phyloP scores from a whole-genome alignment of 2,113 vertebrate genomes.

The Lagopus leucura region DNA sequence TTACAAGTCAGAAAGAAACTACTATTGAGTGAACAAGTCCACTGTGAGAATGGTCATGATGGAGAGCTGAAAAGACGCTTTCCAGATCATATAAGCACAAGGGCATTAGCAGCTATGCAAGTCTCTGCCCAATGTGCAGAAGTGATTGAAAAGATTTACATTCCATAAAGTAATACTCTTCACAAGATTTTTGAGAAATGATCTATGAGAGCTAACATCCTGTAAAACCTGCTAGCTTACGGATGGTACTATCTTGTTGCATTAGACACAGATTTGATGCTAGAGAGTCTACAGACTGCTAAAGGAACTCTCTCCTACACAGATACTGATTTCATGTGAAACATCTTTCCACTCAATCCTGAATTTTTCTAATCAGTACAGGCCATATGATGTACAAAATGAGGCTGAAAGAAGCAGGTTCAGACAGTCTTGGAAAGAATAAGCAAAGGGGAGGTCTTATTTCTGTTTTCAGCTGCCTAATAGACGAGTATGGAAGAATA shows the following conservation, averaged over 20 bases:
- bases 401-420: background rate
- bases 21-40: background rate
- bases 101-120: background rate
- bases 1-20: background rate
- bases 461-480: background rate
- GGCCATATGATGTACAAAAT: background rate
- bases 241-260: background rate
- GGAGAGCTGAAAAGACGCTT: background rate
- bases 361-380: background rate
- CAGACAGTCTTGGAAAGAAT: rapidly evolving
- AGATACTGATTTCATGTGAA: background rate
- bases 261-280: background rate
- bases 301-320: background rate
- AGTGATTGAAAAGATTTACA: background rate
- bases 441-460: background rate
- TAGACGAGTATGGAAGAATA: background rate
- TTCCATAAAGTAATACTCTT: background rate
- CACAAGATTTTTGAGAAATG: background rate
- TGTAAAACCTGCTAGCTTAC: background rate
- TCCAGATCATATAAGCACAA: background rate
- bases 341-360: background rate
- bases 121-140: background rate
- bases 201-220: background rate
- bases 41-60: background rate
- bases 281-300: background rate